Percentiles rank a stretch among this genome's conserved stretches.
Evolutionary conservation across 2,888 invertebrate species (phyloP).

Genomic region (Drosophila yooni): DNA sequence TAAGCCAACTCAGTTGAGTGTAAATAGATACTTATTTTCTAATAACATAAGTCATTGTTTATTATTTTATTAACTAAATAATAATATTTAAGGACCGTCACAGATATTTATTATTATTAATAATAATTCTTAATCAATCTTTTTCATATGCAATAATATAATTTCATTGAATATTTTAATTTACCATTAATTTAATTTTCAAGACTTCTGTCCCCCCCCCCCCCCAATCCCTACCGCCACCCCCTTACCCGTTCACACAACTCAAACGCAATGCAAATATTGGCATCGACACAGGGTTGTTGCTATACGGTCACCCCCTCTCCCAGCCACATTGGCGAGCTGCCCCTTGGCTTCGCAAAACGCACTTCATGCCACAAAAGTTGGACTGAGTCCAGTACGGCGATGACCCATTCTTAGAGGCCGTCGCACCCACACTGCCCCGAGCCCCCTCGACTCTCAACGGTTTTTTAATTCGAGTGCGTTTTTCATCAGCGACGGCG

Average conservation of each 20-base stretch:
- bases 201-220: neutral
- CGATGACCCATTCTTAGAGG: slow-evolving; percentile 4
- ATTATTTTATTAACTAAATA: neutral
- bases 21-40: neutral
- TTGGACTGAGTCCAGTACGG: slow-evolving; percentile 40
- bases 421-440: neutral
- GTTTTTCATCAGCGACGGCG: slow-evolving; percentile 72
- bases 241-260: neutral
- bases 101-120: neutral
- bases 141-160: neutral
- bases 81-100: neutral
- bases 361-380: slow-evolving; percentile 52
- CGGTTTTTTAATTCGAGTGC: slow-evolving; percentile 77
- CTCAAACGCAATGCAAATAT: slow-evolving; percentile 56
- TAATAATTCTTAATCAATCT: neutral
- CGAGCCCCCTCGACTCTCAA: slow-evolving; percentile 16
- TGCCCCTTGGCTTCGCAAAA: slow-evolving; percentile 22
- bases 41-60: neutral
- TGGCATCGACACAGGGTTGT: slow-evolving; percentile 49
- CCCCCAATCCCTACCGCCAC: neutral
- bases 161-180: slow-evolving; percentile 4
- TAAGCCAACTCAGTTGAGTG: neutral
- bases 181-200: slow-evolving; percentile 26
- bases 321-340: neutral
- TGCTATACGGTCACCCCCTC: slow-evolving; percentile 24